Evolutionary conservation across 2,888 invertebrate species (phyloP).

Genomic region (Petrophora chlorosata): DNA sequence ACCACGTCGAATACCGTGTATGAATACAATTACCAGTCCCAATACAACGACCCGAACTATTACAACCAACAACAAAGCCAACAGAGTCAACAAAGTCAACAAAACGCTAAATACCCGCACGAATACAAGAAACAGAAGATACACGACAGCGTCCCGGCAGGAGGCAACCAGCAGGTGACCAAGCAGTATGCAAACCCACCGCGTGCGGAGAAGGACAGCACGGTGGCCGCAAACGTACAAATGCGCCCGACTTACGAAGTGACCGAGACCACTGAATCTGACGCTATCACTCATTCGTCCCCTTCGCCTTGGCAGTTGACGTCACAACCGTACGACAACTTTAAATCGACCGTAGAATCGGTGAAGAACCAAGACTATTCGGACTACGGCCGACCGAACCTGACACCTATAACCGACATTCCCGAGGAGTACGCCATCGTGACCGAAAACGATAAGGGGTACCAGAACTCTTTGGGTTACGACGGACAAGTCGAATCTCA

Average conservation of each 20-base stretch:
- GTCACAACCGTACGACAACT: conserved; percentile 56
- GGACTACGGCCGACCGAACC: conserved; percentile 54
- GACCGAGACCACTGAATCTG: conserved; percentile 67
- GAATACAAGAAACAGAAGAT: conserved; percentile 65
- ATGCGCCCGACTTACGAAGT: conserved; percentile 73
- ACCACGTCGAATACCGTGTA: conserved; percentile 62
- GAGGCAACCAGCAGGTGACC: conserved; percentile 62
- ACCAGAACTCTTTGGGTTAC: conserved; percentile 72
- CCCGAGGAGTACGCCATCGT: conserved; percentile 73
- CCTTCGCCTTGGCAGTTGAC: conserved; percentile 65
- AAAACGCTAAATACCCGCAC: conserved; percentile 44
- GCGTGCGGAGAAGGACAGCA: conserved; percentile 47
- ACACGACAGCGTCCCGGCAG: conserved; percentile 65
- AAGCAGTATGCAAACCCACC: conserved; percentile 62
- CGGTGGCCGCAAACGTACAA: conserved; percentile 43
- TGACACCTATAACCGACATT: conserved; percentile 57
- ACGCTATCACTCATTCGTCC: conserved; percentile 62
- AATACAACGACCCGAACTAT: conserved; percentile 61
- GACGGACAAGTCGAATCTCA: conserved; percentile 72
- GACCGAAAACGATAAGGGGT: conserved; percentile 71
- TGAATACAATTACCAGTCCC: conserved; percentile 56
- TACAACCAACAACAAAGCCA: conserved; percentile 46
- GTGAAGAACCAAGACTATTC: conserved; percentile 55
- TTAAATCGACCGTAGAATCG: conserved; percentile 57
- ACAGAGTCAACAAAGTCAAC: too few species aligned